phyloP scores from a whole-genome alignment of 2,113 vertebrate species.

The Irena cyanogastra region DNA sequence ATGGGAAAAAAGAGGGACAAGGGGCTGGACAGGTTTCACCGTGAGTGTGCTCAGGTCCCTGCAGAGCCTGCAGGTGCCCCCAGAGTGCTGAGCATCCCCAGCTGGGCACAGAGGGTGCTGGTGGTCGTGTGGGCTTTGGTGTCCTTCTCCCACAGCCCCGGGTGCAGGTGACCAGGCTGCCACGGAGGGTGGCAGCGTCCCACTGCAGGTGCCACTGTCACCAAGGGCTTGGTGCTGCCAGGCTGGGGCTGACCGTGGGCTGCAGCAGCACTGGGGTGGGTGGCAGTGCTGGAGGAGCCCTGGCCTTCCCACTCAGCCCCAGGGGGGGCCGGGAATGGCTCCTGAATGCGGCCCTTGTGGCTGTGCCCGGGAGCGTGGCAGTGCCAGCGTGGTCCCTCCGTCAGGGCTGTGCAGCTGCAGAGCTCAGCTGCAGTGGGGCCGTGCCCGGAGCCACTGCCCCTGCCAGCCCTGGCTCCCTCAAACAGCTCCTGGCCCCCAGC shows the following conservation, averaged over 20 bases:
- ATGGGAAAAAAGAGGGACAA: too few relatives aligned
- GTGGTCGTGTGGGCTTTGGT: rapidly evolving
- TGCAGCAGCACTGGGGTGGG: neutral
- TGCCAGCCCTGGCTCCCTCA: neutral
- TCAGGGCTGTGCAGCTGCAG: neutral
- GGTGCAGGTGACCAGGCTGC: neutral
- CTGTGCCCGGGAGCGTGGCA: neutral
- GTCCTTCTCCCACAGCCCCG: neutral
- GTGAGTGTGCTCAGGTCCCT: neutral
- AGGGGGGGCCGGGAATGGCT: rapidly evolving
- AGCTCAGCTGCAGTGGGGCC: neutral
- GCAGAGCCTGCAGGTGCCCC: neutral
- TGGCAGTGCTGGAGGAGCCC: neutral
- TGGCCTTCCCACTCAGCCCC: neutral
- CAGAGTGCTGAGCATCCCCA: neutral
- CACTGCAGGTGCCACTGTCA: rapidly evolving
- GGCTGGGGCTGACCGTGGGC: neutral
- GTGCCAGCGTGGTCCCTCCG: neutral
- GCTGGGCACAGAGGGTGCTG: neutral
- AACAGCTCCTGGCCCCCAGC: rapidly evolving
- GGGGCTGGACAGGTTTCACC: neutral
- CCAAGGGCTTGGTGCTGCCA: neutral
- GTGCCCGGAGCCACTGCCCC: rapidly evolving
- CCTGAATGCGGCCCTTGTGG: neutral
- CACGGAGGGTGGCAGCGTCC: neutral